Base-by-base conservation (phyloP, 2,888 invertebrate genomes). In the Polyommatus icarus region DNA sequence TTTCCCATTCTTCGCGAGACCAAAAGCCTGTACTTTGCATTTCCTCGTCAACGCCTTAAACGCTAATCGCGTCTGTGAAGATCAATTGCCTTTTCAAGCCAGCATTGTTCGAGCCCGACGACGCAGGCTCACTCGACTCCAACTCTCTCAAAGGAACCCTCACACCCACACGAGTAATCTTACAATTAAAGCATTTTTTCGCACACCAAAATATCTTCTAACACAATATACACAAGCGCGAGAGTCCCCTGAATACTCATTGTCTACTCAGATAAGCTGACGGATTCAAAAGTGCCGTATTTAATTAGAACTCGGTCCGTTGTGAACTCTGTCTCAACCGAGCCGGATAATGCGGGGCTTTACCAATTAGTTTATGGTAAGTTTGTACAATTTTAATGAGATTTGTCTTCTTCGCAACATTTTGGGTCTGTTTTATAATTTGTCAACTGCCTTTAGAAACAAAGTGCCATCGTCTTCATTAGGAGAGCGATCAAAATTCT, bases 381-480 rank as follows among this genome's bases (percentile, higher is more conserved):
- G 86, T 86, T 90, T 88, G 89, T 87, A 86, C 83, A 84, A 83
- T 89, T 90, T 91, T 92, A 91, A 91, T 87, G 91, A 91, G 90
- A 85, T 83, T 83, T 82, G 79, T 79, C 79, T 82, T 81, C 79
- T 79, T 79, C 76, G 77, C 79, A 79, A 75, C 77, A 80, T 82
- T 81, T 81, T 79, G 83, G 80, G 80, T 79, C 76, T 79, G 78
- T 81, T 82, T 80, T 80, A 78, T 76, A 77, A 76, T 76, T 75
- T 61, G 77, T 77, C 72, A 81, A 79, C 79, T 78, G 76, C 36
- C 61, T 50, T 54, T 75, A 79, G 76, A 79, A 79, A 81, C 79
- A 80, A 80, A 79, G 72, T 54, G 20, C 15, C 57, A 54, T 77
- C 24, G 54, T 77, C 36, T 72, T 72, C 18, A 77, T 77, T 57